These are phyloP conservation scores for Ectropis grisescens DNA, from an alignment of 1,140 invertebrate species.

Conservation along the genomic window DNA sequence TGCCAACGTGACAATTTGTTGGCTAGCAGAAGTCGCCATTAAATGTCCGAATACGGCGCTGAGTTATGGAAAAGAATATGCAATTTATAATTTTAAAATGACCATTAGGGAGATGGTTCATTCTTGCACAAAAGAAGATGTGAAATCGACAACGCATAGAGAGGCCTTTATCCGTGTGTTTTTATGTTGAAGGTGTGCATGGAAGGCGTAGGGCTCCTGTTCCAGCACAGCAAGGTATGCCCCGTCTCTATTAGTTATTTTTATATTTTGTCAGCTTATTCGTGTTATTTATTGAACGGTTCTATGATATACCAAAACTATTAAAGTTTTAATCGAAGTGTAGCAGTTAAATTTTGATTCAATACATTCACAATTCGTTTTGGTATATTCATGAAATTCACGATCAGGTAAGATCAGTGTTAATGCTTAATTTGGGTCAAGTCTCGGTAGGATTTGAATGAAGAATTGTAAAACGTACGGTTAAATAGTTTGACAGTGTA, in stretches of 20 bases:
- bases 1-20: no score
- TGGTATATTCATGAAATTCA: conserved; percentile 33
- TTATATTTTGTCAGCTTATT: conserved; percentile 43
- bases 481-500: conserved; percentile 21
- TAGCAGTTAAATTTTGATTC: no score
- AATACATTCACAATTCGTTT: no score
- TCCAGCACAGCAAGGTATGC: conserved; percentile 98
- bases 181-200: conserved; percentile 86
- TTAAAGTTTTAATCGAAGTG: conserved; percentile 4
- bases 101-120: no score
- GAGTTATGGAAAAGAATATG: no score
- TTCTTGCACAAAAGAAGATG: no score
- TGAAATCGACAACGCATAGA: no score
- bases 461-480: conserved; percentile 22
- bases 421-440: conserved; percentile 45
- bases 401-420: conserved; percentile 56
- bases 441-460: conserved; percentile 24
- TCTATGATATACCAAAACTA: conserved; percentile 39
- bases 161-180: no score
- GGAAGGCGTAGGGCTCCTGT: conserved; percentile 97
- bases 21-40: no score
- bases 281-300: conserved; percentile 18
- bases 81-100: no score
- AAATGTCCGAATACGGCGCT: no score
- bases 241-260: conserved; percentile 14